Evolutionary conservation across 2,113 vertebrate species (phyloP).

Genomic region (Murina feae): DNA sequence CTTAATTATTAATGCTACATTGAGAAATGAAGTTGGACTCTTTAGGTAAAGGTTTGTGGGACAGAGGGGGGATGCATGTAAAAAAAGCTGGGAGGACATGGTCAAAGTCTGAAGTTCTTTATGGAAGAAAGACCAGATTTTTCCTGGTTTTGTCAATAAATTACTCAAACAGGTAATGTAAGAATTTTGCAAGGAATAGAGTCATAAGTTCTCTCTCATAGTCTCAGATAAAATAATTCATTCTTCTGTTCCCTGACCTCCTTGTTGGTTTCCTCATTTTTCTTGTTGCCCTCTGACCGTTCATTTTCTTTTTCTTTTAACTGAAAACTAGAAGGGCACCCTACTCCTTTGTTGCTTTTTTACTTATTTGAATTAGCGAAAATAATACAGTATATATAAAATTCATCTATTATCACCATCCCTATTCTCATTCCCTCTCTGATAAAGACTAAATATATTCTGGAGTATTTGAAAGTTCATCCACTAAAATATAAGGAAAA

Average conservation of each 20-base stretch:
- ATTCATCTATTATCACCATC: not conserved
- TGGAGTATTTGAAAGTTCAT: not conserved
- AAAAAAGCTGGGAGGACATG: not conserved
- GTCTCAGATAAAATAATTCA: not conserved
- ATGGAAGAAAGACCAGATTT: not conserved
- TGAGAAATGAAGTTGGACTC: conserved; percentile 40
- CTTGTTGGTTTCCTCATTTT: not conserved
- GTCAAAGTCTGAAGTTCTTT: conserved; percentile 56
- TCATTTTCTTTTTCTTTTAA: not conserved
- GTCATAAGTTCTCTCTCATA: not conserved
- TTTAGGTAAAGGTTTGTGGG: conserved; percentile 46
- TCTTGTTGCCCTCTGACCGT: not conserved
- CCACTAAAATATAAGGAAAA: conserved; percentile 19
- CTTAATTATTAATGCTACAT: conserved; percentile 62
- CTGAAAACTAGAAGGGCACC: not conserved
- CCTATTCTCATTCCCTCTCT: conserved; percentile 7
- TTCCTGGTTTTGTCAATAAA: conserved; percentile 13
- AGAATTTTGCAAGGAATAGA: conserved; percentile 20
- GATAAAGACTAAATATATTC: not conserved
- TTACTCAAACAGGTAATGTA: conserved; percentile 3
- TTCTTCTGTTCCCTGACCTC: not conserved
- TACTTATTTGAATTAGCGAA: not conserved
- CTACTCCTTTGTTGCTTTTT: not conserved
- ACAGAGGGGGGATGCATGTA: not conserved
- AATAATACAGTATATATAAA: not conserved